Evolutionary conservation across 1,140 invertebrate species (phyloP).

Genomic region (Acromyrmex heyeri): DNA sequence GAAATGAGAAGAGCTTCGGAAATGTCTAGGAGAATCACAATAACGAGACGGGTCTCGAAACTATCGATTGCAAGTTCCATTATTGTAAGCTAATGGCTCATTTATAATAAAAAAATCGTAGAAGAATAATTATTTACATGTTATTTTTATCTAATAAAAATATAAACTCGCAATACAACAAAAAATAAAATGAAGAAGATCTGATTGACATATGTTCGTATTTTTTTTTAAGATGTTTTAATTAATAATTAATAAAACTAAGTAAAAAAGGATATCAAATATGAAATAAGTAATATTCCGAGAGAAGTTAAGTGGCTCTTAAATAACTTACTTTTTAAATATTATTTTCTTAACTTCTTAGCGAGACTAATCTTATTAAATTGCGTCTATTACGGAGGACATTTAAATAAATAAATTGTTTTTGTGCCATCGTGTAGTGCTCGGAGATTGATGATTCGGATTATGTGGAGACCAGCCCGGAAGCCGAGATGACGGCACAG

Average conservation of each 20-base stretch:
- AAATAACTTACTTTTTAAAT: neutral
- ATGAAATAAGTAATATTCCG: no score
- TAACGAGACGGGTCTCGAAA: neutral
- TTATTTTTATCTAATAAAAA: neutral
- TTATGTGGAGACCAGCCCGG: neutral
- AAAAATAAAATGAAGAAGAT: constrained; percentile 18
- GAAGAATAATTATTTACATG: neutral
- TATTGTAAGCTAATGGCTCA: neutral
- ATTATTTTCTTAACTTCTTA: neutral
- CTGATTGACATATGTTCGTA: no score
- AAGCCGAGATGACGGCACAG: constrained; percentile 82
- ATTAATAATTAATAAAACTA: neutral
- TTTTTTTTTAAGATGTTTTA: neutral
- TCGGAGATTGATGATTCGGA: neutral
- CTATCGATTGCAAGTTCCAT: constrained; percentile 8
- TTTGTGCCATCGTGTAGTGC: no score
- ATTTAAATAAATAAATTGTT: neutral
- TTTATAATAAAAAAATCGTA: neutral
- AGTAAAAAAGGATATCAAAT: neutral
- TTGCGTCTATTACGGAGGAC: neutral
- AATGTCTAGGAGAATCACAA: constrained; percentile 6
- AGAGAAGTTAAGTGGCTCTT: neutral
- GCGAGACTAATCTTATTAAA: neutral
- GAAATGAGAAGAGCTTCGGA: constrained; percentile 17
- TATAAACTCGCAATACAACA: neutral